Evolutionary conservation across 2,797 vertebrate species (phyloP).

Genomic region (Poecile montanus): DNA sequence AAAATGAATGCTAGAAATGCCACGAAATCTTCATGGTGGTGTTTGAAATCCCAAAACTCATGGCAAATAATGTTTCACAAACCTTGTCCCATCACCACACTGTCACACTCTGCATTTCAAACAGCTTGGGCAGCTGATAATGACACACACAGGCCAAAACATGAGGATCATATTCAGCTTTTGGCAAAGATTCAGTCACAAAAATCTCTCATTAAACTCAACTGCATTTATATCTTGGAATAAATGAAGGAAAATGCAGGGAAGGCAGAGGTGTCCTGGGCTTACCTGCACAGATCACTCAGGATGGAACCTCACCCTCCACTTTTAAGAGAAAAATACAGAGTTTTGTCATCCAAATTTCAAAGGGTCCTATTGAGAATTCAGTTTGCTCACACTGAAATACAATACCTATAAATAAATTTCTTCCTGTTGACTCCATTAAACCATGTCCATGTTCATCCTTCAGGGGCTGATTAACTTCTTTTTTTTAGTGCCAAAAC

Average conservation of each 20-base stretch:
- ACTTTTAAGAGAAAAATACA: neutral
- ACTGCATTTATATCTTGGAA: neutral
- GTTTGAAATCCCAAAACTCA: neutral
- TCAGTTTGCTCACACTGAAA: slow-evolving; percentile 22
- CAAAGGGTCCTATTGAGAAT: neutral
- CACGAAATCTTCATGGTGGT: neutral
- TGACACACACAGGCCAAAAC: neutral
- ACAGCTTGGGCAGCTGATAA: neutral
- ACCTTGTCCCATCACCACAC: neutral
- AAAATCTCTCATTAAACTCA: neutral
- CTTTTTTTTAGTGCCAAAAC: slow-evolving; percentile 12
- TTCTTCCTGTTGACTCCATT: slow-evolving; percentile 25
- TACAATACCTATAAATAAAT: slow-evolving; percentile 6
- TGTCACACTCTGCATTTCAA: neutral
- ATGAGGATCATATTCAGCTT: neutral
- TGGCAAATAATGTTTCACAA: neutral
- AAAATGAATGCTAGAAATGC: neutral
- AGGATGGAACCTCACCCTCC: neutral
- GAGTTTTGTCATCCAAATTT: neutral
- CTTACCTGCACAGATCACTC: neutral
- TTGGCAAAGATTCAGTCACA: neutral
- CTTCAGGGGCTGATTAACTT: slow-evolving; percentile 38
- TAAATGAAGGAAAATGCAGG: neutral
- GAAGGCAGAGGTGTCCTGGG: neutral
- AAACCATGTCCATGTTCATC: neutral